Evolutionary conservation across 2,888 invertebrate species (phyloP), one percentile per base, ranked within the genome.

Genomic region (Lordiphosa andalusiaca): DNA sequence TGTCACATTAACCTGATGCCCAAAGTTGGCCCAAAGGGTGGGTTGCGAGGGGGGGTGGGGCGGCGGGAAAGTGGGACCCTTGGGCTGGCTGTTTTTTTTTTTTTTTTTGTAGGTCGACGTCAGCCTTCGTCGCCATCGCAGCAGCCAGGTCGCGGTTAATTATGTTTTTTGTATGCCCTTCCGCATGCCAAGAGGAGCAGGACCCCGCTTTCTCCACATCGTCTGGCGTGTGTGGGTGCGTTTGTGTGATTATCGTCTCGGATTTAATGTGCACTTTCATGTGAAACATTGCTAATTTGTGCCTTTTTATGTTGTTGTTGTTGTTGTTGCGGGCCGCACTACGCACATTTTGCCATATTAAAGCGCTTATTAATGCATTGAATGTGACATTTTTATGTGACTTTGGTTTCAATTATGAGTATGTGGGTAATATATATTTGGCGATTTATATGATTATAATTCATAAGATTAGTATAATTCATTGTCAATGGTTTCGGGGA

Each of bases 201-300:
- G 65, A 47, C 67, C 44, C 21, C 42, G 54, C 41, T 53, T 53
- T 41, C 48, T 42, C 38, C 35, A 23, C n/a, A 25, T 9, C 44
- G 47, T 52, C 56, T 51, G 42, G 33, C 33, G 30, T 44, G 13
- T 13, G 42, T 68, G 64, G 72, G 78, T 6, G 52, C 21, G 30
- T 44, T 10, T 13, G 48, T 70, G 62, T 76, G 78, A 84, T 81
- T 84, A 73, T 77, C 80, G 72, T 84, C 83, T 84, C 65, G 69
- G 69, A 73, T 84, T 84, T 84, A 80, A 83, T 80, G 83, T 67
- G 61, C 75, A 78, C 83, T 85, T 83, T 80, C 70, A 80, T 85
- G 84, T 80, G 73, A 69, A 70, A 80, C 85, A 83, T 84, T 66
- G 72, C 76, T 83, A 74, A 84, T 78, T 83, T 74, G 10, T 30